Conservation (phyloP, 2,113 vertebrate species). For the Halcyon senegalensis region DNA sequence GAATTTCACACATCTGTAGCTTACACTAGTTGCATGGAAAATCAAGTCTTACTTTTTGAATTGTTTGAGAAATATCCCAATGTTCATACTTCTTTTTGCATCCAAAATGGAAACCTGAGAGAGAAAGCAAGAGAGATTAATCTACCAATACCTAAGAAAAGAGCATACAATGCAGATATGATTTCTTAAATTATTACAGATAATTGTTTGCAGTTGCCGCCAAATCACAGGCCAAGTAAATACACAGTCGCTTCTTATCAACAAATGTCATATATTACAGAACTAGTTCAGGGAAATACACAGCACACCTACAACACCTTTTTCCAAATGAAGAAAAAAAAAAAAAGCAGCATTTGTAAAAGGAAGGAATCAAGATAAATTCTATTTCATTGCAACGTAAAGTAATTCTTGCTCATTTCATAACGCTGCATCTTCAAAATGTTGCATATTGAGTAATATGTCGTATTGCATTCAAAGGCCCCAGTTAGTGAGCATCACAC, state of each 20-base stretch:
- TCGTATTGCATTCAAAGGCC: not conserved
- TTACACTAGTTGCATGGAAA: not conserved
- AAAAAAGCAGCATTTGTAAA: not conserved
- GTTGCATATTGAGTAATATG: not conserved
- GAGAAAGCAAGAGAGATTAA: constrained; percentile 23
- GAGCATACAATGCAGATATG: not conserved
- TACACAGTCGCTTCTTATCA: not conserved
- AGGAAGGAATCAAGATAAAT: not conserved
- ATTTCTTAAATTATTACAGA: not conserved
- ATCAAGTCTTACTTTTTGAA: constrained; percentile 92
- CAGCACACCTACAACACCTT: not conserved
- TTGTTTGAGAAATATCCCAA: constrained; percentile 97
- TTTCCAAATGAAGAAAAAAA: not conserved
- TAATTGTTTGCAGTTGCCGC: not conserved
- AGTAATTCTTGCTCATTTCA: not conserved
- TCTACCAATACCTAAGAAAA: not conserved
- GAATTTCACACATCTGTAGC: not conserved
- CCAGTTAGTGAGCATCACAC: not conserved
- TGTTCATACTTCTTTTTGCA: constrained; percentile 96
- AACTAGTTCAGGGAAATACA: not conserved
- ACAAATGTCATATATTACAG: not conserved
- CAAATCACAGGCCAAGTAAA: not conserved
- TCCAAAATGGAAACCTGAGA: constrained; percentile 91
- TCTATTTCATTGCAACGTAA: not conserved
- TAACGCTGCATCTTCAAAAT: not conserved